Evolutionary conservation across 2,797 vertebrate genomes (phyloP).

Genomic region (Jordanella pulchra): DNA sequence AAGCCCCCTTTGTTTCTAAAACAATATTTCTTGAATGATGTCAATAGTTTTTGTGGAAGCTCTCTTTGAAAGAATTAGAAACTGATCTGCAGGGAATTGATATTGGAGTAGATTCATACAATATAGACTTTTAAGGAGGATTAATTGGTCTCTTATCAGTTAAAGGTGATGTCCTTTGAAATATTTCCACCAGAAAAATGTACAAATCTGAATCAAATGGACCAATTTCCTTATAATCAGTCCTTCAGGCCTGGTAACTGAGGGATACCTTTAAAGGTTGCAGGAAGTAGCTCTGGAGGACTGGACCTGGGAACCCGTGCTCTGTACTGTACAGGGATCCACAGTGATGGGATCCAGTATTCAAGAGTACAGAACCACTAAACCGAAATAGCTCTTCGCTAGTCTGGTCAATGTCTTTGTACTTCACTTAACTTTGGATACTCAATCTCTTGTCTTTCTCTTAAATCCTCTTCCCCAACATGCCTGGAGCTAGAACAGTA

Average conservation of each 20-base stretch:
- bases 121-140: slow-evolving; percentile 48
- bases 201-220: neutral
- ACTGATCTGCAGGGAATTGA: slow-evolving; percentile 35
- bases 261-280: neutral
- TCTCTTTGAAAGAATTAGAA: slow-evolving; percentile 27
- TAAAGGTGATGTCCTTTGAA: slow-evolving; percentile 2
- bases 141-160: slow-evolving; percentile 48
- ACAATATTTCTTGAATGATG: slow-evolving; percentile 37
- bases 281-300: neutral
- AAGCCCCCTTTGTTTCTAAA: slow-evolving; percentile 41
- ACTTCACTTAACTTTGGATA: slow-evolving; percentile 29
- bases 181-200: neutral
- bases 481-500: slow-evolving; percentile 47
- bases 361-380: slow-evolving; percentile 23
- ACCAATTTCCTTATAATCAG: neutral
- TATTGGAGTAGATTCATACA: slow-evolving; percentile 27
- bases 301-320: neutral
- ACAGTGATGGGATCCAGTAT: neutral
- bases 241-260: neutral
- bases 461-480: slow-evolving; percentile 53
- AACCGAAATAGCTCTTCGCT: slow-evolving; percentile 25
- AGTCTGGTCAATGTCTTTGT: slow-evolving; percentile 27
- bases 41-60: slow-evolving; percentile 42
- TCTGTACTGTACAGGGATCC: neutral
- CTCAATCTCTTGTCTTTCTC: slow-evolving; percentile 53